phyloP scores from a whole-genome alignment of 2,113 vertebrate genomes.

The Chloropsis cyanopogon region DNA sequence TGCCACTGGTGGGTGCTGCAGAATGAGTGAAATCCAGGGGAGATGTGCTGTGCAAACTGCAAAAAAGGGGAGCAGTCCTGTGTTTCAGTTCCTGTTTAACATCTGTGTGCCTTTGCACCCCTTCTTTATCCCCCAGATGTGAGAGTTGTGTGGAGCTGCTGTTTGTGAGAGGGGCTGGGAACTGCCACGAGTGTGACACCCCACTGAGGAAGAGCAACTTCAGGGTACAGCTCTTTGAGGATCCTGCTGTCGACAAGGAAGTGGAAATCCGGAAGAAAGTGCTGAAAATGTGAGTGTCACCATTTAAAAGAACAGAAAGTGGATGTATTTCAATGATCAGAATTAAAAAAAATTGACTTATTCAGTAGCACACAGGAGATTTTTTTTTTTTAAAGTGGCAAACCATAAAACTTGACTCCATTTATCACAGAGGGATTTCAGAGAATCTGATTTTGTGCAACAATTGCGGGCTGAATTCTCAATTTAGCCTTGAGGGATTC shows the following conservation, averaged over 20 bases:
- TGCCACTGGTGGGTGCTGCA: neutral
- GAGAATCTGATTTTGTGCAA: neutral
- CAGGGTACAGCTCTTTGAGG: slow-evolving; percentile 95
- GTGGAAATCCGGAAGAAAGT: slow-evolving; percentile 98
- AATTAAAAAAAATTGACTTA: neutral
- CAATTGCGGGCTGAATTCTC: neutral
- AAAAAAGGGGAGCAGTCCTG: neutral
- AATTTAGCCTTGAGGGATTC: neutral
- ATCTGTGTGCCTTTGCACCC: neutral
- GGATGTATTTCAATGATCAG: neutral
- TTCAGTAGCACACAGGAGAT: neutral
- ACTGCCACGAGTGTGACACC: slow-evolving; percentile 92
- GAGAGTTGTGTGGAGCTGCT: slow-evolving; percentile 98
- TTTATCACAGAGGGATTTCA: neutral
- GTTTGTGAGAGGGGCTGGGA: slow-evolving; percentile 94
- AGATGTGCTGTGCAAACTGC: neutral
- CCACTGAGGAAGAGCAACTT: slow-evolving; percentile 95
- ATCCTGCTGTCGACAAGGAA: slow-evolving; percentile 94
- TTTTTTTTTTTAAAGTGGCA: neutral
- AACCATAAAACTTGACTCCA: neutral
- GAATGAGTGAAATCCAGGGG: neutral
- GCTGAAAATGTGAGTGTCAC: slow-evolving; percentile 89
- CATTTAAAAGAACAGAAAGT: neutral
- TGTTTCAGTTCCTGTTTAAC: neutral
- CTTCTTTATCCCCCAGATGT: slow-evolving; percentile 73